Conservation (phyloP, 2,797 vertebrate species). For the Natrix natrix region DNA sequence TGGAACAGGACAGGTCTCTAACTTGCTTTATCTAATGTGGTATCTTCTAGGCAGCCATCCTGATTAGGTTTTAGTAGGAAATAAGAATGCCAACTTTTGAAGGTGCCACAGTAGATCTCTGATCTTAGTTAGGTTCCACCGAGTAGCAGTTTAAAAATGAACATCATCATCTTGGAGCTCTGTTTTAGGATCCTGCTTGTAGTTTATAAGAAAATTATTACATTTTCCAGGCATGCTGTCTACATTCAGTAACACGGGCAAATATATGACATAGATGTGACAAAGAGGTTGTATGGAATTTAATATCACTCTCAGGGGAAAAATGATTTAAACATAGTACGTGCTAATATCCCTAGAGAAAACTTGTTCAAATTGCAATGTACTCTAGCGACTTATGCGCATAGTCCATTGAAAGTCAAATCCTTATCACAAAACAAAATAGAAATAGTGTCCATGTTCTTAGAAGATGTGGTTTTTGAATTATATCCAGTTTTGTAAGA, state of each 20-base stretch:
- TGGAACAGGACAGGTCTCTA: background rate
- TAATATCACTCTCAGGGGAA: background rate
- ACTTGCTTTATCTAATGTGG: background rate
- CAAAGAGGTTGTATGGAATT: background rate
- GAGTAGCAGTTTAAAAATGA: background rate
- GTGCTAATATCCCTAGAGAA: background rate
- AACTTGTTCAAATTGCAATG: background rate
- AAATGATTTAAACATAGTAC: background rate
- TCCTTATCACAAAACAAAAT: background rate
- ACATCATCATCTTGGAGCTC: background rate
- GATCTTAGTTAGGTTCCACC: background rate
- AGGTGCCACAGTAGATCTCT: background rate
- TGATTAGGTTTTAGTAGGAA: background rate
- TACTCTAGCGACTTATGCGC: background rate
- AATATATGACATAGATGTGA: background rate
- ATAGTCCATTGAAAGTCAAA: background rate
- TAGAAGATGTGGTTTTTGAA: background rate
- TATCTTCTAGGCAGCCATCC: background rate
- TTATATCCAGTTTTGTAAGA: background rate
- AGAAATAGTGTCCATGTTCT: background rate
- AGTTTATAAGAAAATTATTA: no score
- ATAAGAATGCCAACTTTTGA: background rate
- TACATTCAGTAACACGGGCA: background rate
- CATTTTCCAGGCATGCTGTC: background rate
- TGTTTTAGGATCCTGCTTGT: no score